A percentile compares a stretch with the other conserved stretches of the same genome.
phyloP scores from a whole-genome alignment of 2,113 vertebrate species.

The Podarcis raffonei region DNA sequence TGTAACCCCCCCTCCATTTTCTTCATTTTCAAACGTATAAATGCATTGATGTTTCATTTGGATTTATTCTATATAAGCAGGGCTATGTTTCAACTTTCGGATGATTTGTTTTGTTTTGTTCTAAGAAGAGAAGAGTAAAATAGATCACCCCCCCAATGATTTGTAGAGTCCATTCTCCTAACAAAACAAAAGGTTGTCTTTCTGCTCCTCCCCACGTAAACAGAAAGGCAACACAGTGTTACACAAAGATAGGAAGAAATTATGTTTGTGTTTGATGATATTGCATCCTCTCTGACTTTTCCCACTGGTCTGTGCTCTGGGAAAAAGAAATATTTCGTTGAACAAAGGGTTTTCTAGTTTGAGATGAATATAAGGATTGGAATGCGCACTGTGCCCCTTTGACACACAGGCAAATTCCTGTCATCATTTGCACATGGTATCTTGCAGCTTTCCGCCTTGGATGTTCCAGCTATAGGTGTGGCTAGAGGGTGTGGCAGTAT shows the following conservation, averaged over 20 bases:
- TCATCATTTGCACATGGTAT: not conserved
- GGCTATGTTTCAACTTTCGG: not conserved
- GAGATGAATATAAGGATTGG: not conserved
- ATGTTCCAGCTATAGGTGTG: not conserved
- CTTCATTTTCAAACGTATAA: not conserved
- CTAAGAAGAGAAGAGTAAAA: not conserved
- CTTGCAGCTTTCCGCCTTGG: not conserved
- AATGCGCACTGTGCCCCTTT: not conserved
- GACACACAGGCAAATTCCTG: not conserved
- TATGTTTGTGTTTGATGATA: not conserved
- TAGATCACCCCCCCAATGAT: not conserved
- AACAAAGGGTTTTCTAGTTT: not conserved
- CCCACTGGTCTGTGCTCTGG: not conserved
- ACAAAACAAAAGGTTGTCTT: not conserved
- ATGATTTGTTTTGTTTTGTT: not conserved
- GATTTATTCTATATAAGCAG: not conserved
- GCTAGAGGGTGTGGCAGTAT: not conserved
- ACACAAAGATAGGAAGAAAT: not conserved
- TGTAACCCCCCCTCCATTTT: no score
- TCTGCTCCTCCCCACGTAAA: not conserved
- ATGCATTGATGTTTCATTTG: not conserved
- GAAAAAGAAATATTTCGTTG: not conserved
- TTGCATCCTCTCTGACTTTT: not conserved
- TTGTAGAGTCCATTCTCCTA: not conserved
- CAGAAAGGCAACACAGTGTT: not conserved